Base-by-base conservation (phyloP, 2,113 vertebrate species). In the Pomatostomus ruficeps region DNA sequence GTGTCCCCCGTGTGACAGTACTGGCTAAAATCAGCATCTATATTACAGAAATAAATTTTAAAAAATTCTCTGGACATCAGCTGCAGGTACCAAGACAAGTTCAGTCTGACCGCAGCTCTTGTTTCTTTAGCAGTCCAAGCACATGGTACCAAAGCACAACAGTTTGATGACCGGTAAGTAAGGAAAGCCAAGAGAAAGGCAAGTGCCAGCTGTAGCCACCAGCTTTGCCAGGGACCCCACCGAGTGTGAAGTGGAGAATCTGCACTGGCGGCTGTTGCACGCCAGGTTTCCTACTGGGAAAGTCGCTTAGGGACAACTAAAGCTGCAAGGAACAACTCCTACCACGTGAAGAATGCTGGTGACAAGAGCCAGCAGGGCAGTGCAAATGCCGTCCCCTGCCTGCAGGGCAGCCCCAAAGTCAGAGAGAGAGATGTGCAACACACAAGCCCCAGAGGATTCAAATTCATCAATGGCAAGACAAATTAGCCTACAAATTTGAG, bases 251-350 rank as follows among this genome's bases (percentile, higher is more conserved):
- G 65, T 0, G 0, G 33, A 80, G 84, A 77, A 46, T 14, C 26
- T 14, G 40, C 78, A 68, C 31, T 3, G 1, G 72, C 0, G 5
- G 57, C 67, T 74, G n/a, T 12, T 5, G 2, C 2, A 3, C 2
- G 16, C 58, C 72, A 45, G 57, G 83, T 24, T 81, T 73, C 73
- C 66, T 40, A 25, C 36, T 1, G 1, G 54, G 38, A 20, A 84
- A 61, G 61, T 28, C 2, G 7, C 91, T 43, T 15, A 66, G 46
- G 19, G 35, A 61, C 38, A 58, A 83, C 43, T 36, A 38, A 36
- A 52, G 62, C 0, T 0, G 83, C 51, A 51, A 86, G 35, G 38
- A 89, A 43, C 10, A 36, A 57, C 29, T 54, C 76, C 70, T 54
- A 48, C 38, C 40, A 65, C 0, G 0, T 14, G 49, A 81, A 85